These are phyloP conservation scores for Rhodeus uyekii DNA, from an alignment of 2,797 vertebrate genomes.

Conservation along the genomic window DNA sequence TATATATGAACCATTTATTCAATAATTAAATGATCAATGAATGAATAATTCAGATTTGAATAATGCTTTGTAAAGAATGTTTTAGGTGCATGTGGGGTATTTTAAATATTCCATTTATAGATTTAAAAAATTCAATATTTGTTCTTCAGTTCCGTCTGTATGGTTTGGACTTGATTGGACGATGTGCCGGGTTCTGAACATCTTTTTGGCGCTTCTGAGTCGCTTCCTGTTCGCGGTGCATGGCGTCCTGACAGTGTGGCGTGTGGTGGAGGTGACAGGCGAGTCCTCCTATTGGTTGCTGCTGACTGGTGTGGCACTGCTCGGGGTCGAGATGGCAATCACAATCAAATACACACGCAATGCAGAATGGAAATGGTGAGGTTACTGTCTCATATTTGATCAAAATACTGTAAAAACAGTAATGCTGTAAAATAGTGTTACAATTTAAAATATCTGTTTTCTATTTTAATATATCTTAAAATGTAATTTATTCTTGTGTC, in stretches of 20 bases:
- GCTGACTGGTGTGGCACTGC: slow-evolving; percentile 72
- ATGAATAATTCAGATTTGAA: not conserved
- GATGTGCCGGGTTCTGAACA: slow-evolving; percentile 69
- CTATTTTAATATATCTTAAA: not conserved
- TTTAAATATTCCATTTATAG: not conserved
- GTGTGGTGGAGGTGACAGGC: slow-evolving; percentile 67
- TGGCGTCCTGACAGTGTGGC: slow-evolving; percentile 73
- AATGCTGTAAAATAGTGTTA: not conserved
- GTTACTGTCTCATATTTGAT: not conserved
- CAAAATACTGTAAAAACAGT: not conserved
- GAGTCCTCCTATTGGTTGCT: slow-evolving; percentile 74
- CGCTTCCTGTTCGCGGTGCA: slow-evolving; percentile 76
- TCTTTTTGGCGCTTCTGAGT: slow-evolving; percentile 74
- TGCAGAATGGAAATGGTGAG: slow-evolving; percentile 83
- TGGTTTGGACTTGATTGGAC: not conserved
- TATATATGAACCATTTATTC: not conserved
- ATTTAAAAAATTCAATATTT: not conserved
- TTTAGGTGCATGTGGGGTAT: not conserved
- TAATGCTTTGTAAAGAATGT: not conserved
- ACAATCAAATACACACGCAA: slow-evolving; percentile 75
- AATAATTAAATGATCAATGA: not conserved
- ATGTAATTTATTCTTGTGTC: not conserved
- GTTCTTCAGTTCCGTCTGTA: not conserved
- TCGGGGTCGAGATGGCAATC: slow-evolving; percentile 75
- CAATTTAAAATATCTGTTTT: not conserved